Evolutionary conservation across 2,113 vertebrate genomes (phyloP), one percentile per base, ranked within the genome.

Genomic region (Apeltes quadracus): DNA sequence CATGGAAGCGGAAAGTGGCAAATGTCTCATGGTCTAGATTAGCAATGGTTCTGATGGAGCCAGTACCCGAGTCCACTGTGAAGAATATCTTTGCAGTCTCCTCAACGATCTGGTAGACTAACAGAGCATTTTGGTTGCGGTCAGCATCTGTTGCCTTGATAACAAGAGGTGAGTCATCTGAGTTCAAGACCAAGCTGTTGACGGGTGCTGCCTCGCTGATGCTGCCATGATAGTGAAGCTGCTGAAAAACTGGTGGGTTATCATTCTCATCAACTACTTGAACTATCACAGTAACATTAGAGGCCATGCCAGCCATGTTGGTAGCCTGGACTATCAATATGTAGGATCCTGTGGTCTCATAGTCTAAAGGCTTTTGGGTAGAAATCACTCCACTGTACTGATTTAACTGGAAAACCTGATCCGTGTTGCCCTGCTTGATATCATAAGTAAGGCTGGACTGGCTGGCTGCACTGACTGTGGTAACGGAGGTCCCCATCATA

Each of bases 301-400:
- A 95, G 32, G 95, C 92, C 95, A 97, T 96, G 12, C 97, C 96
- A 46, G 97, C 97, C 98, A 99, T 99, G 89, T 99, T 98, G 29
- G 94, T 94, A 61, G 97, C 96, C 76, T 96, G 96, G 13, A 99
- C n/a, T 0, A 86, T 92, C 18, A 99, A 93, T 9, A 89, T 92
- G 66, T 97, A 98, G 22, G 91, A 95, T 15, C 95, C 82, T 66
- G 83, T 79, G 0, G 6, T 91, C 82, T 99, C 98, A 23, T 95
- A 98, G 88, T 99, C 97, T 18, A 97, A 93, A 9, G 75, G 29
- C 70, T 91, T 96, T 41, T 94, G 95, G 55, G 93, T 97, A 8
- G 95, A 96, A 82, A 99, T 91, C 20, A 97, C 97, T 39, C 98
- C 98, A 51, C 97, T 97, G 78, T 98, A 99, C 0, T 97, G 97